phyloP scores from a whole-genome alignment of 2,113 vertebrate species.

The Microcebus lehilahytsara region DNA sequence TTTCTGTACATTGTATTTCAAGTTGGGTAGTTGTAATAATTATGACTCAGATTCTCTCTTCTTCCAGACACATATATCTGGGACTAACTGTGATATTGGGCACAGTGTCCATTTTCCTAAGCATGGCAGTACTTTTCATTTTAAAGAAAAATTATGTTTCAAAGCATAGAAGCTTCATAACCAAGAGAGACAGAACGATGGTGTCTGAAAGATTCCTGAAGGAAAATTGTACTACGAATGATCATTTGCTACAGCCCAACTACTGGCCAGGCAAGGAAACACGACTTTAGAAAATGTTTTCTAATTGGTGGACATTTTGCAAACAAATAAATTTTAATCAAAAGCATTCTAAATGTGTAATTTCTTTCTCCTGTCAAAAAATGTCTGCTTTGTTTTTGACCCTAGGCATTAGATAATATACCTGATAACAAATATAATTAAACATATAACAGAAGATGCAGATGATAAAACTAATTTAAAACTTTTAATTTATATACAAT shows the following conservation, averaged over 20 bases:
- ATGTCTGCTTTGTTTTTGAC: not conserved
- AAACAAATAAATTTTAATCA: slow-evolving; percentile 45
- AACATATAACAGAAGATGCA: not conserved
- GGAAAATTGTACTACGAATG: slow-evolving; percentile 78
- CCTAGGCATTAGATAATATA: slow-evolving; percentile 7
- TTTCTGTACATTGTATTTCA: not conserved
- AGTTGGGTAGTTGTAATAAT: not conserved
- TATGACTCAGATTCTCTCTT: slow-evolving; percentile 61
- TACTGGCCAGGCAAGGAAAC: slow-evolving; percentile 91
- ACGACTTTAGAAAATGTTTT: slow-evolving; percentile 83
- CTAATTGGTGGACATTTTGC: slow-evolving; percentile 41
- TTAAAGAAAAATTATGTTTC: slow-evolving; percentile 85
- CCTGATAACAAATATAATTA: not conserved
- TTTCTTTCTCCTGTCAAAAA: slow-evolving; percentile 35
- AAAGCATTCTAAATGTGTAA: not conserved
- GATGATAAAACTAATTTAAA: slow-evolving; percentile 13
- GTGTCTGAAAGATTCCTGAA: slow-evolving; percentile 85
- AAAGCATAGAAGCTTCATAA: slow-evolving; percentile 77
- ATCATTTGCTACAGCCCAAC: slow-evolving; percentile 79
- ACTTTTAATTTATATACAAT: not conserved
- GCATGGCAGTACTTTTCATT: slow-evolving; percentile 85
- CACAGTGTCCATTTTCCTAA: slow-evolving; percentile 89
- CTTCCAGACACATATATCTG: slow-evolving; percentile 90
- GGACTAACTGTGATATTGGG: slow-evolving; percentile 92
- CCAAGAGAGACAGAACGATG: slow-evolving; percentile 80